A percentile compares a stretch with the other conserved stretches of the same genome.
phyloP scores from a whole-genome alignment of 2,888 invertebrate species.

The Synanthedon tipuliformis region DNA sequence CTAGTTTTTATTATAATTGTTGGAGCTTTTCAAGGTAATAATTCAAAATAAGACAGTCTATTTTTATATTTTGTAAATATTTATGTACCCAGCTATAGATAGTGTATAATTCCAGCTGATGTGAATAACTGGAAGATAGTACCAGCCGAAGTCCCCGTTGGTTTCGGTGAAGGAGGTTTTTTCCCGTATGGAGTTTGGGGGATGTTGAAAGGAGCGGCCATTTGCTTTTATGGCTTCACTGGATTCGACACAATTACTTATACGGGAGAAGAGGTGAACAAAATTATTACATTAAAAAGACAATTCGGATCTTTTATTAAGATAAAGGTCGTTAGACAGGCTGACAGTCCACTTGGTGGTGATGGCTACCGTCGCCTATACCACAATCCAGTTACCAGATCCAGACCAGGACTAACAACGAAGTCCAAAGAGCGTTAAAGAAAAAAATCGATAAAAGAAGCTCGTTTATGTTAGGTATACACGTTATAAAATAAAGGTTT shows the following conservation, averaged over 20 bases:
- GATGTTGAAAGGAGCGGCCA: slow-evolving; percentile 81
- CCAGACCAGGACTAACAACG: no score
- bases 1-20: slow-evolving; percentile 79
- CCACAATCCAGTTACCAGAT: no score
- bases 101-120: slow-evolving; percentile 44
- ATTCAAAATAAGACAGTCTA: no score
- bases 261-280: slow-evolving; percentile 85
- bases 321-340: no score
- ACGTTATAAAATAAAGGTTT: no score
- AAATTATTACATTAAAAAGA: background rate
- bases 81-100: no score
- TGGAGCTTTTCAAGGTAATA: slow-evolving; percentile 75
- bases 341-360: no score
- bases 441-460: no score
- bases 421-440: no score
- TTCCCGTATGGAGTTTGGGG: slow-evolving; percentile 89
- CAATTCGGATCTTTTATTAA: background rate
- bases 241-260: slow-evolving; percentile 91
- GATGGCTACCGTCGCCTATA: no score
- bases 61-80: no score
- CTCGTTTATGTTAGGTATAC: no score
- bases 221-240: slow-evolving; percentile 91
- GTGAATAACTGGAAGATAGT: slow-evolving; percentile 67
- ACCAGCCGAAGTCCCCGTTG: slow-evolving; percentile 32
- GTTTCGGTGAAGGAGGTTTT: slow-evolving; percentile 84